A percentile compares a stretch with the other conserved stretches of the same genome.
Conservation (phyloP, 2,113 vertebrate species). For the Pterophyllum scalare region DNA sequence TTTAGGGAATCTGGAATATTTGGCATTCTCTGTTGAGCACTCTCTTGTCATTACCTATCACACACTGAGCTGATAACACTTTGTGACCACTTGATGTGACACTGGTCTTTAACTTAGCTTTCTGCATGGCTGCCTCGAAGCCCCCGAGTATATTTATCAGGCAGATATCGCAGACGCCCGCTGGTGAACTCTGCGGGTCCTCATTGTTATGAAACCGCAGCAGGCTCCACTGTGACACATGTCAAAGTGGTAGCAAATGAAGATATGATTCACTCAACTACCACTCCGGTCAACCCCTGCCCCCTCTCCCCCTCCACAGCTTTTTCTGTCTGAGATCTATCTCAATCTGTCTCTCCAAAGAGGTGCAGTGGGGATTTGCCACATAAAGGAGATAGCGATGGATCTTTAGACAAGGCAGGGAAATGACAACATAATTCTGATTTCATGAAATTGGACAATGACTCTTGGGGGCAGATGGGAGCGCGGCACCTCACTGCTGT, state of each 20-base stretch:
- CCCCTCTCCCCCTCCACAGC: not conserved
- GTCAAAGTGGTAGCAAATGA: conserved; percentile 70
- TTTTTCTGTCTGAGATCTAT: conserved; percentile 36
- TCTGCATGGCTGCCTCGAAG: conserved; percentile 24
- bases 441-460: conserved; percentile 61
- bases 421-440: conserved; percentile 70
- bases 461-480: conserved; percentile 33
- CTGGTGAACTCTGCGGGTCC: conserved; percentile 39
- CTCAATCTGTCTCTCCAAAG: conserved; percentile 43
- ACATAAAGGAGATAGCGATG: conserved; percentile 45
- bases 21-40: not conserved
- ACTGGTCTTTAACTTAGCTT: conserved; percentile 49
- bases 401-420: conserved; percentile 63
- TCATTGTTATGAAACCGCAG: conserved; percentile 58
- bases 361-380: conserved; percentile 35
- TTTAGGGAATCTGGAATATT: not conserved
- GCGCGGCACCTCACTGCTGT: conserved; percentile 33
- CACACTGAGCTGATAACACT: conserved; percentile 41
- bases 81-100: conserved; percentile 46
- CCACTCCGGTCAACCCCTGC: not conserved
- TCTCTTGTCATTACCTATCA: conserved; percentile 47
- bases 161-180: conserved; percentile 46
- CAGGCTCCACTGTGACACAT: conserved; percentile 49
- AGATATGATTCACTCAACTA: conserved; percentile 66
- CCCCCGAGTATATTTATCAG: conserved; percentile 61